Evolutionary conservation across 2,113 vertebrate genomes (phyloP).

Genomic region (Ammodytes marinus): DNA sequence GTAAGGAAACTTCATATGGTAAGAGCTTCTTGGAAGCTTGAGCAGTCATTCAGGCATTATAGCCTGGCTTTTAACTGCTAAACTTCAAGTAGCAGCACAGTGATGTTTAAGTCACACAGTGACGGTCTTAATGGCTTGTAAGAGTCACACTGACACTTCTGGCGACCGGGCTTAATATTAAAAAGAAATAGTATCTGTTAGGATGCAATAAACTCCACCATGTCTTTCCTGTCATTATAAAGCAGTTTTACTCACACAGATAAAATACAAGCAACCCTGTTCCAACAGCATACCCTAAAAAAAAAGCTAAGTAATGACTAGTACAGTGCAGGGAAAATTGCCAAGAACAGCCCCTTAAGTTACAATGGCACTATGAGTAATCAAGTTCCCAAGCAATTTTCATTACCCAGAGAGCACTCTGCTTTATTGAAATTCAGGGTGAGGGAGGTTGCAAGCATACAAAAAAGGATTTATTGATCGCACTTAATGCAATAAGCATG

Average conservation of each 20-base stretch:
- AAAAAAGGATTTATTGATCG: constrained; percentile 87
- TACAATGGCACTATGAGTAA: constrained; percentile 76
- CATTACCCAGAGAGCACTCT: constrained; percentile 85
- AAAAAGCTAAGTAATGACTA: constrained; percentile 53
- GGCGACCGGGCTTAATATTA: constrained; percentile 1
- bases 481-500: constrained; percentile 87
- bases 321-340: constrained; percentile 49
- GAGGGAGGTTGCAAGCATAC: constrained; percentile 70
- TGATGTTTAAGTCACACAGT: not conserved
- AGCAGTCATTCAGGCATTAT: not conserved
- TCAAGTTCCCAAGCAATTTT: constrained; percentile 85
- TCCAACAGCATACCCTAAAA: constrained; percentile 44
- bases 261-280: constrained; percentile 39
- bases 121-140: not conserved
- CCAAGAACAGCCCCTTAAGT: constrained; percentile 64
- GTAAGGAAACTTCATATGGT: constrained; percentile 1
- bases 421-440: constrained; percentile 84
- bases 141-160: constrained; percentile 22
- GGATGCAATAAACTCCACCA: not conserved
- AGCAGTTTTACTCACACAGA: constrained; percentile 36
- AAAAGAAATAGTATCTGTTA: constrained; percentile 13
- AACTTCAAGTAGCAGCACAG: not conserved
- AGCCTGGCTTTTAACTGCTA: not conserved
- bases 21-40: not conserved
- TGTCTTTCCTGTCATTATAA: constrained; percentile 5